Evolutionary conservation across 1,140 invertebrate genomes (phyloP), one percentile per base, ranked within the genome.

Genomic region (Magallana angulata): DNA sequence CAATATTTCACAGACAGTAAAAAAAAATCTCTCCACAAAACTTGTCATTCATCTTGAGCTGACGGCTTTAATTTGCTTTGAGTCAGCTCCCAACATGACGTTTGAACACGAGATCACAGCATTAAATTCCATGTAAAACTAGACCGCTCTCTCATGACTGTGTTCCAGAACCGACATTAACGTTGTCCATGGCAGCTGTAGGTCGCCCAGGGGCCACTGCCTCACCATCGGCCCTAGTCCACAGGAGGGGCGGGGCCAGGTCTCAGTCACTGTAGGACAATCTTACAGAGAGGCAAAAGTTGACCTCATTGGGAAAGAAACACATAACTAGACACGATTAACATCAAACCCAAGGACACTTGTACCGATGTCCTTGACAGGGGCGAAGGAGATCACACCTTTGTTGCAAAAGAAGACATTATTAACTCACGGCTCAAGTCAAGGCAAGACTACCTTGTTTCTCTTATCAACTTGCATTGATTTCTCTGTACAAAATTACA

Each of bases 71-170:
- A 30, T 76, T 76, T 36, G 24, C 68, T 76, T 76, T 76, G 68
- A 76, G 68, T 76, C 68, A 76, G 68, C 68, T 76, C 68, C 24
- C 24, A 11, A 76, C 68, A 76, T 76, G 68, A 76, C 36, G 68
- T 76, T 76, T 76, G 68, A 30, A 76, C 68, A 76, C 6, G 11
- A 30, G 68, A 76, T 76, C 68, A 12, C 36, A 30, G 68, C 68
- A 76, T 76, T 76, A 76, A 76, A 12, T 11, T 24, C 68, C 9
- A 24, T 76, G 68, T 76, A 76, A 76, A 76, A 76, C 9, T 30
- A 76, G 24, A 76, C 18, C 18, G 24, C 24, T 76, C 24, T 76
- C 18, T 76, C 68, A 76, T 76, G 68, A 76, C 8, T 30, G 36
- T 76, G 68, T 76, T 76, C 68, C 68, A 30, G 36, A 76, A 9